Percentiles rank a stretch among this genome's conserved stretches.
phyloP scores from a whole-genome alignment of 1,140 invertebrate genomes.

The Leptinotarsa undecemlineata region DNA sequence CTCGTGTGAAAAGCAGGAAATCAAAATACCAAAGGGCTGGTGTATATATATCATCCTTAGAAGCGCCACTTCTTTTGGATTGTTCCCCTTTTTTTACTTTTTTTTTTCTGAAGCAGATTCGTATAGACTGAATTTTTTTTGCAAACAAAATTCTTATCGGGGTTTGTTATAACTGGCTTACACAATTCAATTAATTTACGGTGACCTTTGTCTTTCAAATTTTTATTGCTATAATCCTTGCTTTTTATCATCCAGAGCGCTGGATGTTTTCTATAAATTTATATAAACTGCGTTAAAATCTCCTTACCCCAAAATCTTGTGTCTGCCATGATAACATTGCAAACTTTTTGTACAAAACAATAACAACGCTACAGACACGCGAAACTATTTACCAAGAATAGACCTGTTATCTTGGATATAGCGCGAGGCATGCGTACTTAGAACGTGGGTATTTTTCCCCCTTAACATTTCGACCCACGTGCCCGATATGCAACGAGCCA shows the following conservation, averaged over 20 bases:
- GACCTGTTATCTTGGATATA: conserved; percentile 3
- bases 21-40: conserved; percentile 26
- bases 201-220: conserved; percentile 11
- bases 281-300: conserved; percentile 26
- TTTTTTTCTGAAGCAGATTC: conserved; percentile 20
- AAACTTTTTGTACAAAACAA: not conserved
- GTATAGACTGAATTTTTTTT: conserved; percentile 29
- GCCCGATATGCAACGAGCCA: too few species aligned
- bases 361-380: conserved; percentile 13
- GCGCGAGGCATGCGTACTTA: not conserved
- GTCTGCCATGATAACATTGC: conserved; percentile 22
- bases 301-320: conserved; percentile 29
- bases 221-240: conserved; percentile 19
- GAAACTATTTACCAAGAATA: not conserved
- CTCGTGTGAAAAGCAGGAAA: conserved; percentile 14
- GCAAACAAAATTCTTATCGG: conserved; percentile 1
- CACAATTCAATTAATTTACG: conserved; percentile 10
- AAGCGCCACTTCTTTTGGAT: conserved; percentile 16
- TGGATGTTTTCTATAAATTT: conserved; percentile 23
- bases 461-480: conserved; percentile 1
- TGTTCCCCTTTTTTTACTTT: conserved; percentile 22
- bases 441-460: not conserved
- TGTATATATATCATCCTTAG: conserved; percentile 21
- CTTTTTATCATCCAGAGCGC: conserved; percentile 27
- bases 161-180: not conserved